phyloP scores from a whole-genome alignment of 2,888 invertebrate species.

The Oxystoma pomonae region DNA sequence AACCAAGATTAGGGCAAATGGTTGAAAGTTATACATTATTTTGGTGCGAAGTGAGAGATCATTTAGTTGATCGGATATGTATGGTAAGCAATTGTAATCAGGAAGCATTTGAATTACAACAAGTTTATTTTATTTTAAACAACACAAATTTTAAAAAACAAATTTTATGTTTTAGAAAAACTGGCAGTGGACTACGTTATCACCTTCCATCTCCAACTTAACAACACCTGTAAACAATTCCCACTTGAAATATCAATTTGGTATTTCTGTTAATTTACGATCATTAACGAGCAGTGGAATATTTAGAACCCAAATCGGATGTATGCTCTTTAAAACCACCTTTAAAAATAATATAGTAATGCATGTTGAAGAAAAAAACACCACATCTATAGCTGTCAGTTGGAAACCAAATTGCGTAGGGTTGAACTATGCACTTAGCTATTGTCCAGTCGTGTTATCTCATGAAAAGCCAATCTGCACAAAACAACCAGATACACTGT shows the following conservation, averaged over 20 bases:
- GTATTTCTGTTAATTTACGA: neutral
- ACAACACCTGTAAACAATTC: neutral
- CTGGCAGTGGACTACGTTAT: neutral
- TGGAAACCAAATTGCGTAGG: neutral
- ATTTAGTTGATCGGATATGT: neutral
- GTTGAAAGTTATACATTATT: neutral
- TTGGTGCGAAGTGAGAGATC: neutral
- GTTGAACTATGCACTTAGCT: neutral
- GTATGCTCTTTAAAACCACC: neutral
- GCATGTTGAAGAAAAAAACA: neutral
- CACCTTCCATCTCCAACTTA: neutral
- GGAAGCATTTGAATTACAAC: no score
- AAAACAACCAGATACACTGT: neutral
- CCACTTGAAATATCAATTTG: neutral
- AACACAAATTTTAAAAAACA: no score
- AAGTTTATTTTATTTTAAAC: no score
- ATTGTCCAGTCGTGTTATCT: neutral
- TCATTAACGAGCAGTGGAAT: neutral
- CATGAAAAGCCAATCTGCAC: neutral
- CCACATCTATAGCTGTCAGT: neutral
- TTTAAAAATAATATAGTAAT: neutral
- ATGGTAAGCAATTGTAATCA: neutral
- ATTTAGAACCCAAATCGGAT: neutral
- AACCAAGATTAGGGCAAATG: neutral
- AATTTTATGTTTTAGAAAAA: neutral